A percentile compares a stretch with the other conserved stretches of the same genome.
Evolutionary conservation across 2,797 vertebrate genomes (phyloP).

Genomic region (Girardinus metallicus): DNA sequence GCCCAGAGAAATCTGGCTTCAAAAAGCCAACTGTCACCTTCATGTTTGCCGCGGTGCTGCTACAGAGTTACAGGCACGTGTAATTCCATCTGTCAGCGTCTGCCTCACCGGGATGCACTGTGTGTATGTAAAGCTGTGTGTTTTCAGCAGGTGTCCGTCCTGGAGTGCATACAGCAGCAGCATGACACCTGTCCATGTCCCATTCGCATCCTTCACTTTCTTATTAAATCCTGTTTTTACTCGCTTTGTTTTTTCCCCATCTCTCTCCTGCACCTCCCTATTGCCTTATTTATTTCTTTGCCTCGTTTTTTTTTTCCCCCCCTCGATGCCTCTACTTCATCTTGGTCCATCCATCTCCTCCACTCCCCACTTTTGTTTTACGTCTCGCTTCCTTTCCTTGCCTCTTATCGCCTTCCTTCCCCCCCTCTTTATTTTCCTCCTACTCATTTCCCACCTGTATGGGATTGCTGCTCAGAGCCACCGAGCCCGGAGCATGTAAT

Average conservation of each 20-base stretch:
- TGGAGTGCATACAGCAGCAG: slow-evolving; percentile 27
- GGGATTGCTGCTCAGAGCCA: slow-evolving; percentile 61
- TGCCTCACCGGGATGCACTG: slow-evolving; percentile 30
- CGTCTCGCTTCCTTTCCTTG: slow-evolving; percentile 12
- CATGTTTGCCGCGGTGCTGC: slow-evolving; percentile 57
- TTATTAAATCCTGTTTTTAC: slow-evolving; percentile 41
- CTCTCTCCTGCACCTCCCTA: slow-evolving; percentile 21
- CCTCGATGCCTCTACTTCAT: slow-evolving; percentile 11
- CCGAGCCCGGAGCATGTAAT: slow-evolving; percentile 61
- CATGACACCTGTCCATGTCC: slow-evolving; percentile 25
- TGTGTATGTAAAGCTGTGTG: slow-evolving; percentile 24
- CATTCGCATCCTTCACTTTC: slow-evolving; percentile 59
- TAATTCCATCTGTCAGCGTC: slow-evolving; percentile 69
- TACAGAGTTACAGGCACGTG: slow-evolving; percentile 62
- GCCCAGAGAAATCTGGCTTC: slow-evolving; percentile 42
- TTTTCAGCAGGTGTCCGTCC: slow-evolving; percentile 15
- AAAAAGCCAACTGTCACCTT: slow-evolving; percentile 61
- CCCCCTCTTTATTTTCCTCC: slow-evolving; percentile 28
- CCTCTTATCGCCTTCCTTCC: slow-evolving; percentile 39
- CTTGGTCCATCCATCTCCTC: slow-evolving; percentile 37
- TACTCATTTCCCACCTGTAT: slow-evolving; percentile 70
- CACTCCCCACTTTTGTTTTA: slow-evolving; percentile 42
- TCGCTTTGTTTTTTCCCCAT: slow-evolving; percentile 13
- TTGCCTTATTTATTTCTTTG: slow-evolving; percentile 22
- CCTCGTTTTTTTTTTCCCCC: slow-evolving; percentile 1